Base-by-base conservation (phyloP, 2,113 vertebrate species). In the Mirounga angustirostris region DNA sequence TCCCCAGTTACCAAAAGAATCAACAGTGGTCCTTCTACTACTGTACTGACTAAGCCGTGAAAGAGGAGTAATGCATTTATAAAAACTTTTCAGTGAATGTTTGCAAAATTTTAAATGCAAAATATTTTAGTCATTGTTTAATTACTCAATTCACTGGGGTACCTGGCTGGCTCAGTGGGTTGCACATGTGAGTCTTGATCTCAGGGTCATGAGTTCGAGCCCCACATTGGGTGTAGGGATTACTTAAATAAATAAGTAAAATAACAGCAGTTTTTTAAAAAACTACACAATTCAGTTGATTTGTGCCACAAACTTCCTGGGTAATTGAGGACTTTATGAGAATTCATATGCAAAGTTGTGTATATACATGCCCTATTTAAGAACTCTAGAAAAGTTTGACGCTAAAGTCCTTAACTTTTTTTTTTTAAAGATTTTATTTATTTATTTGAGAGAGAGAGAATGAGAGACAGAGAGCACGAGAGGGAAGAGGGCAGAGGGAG, bases 331-430 rank as follows among this genome's bases (percentile, higher is more conserved):
- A 63, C 21, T 67, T 93, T 65, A 82, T 82, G 40, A 83, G 11
- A 56, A 54, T 73, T 85, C 24, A 22, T 74, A 58, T 69, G 40
- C 63, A 95, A 82, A 95, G 52, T 43, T 80, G 14, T 56, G 22
- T 21, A 4, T 52, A 61, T 61, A 50, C 36, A 36, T 67, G 24
- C 1, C 78, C 71, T 94, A 61, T 91, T 86, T 52, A 92, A 93
- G 40, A 89, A 91, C 71, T 73, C 86, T 93, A 80, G 65, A 94
- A 93, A 91, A 56, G 28, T 94, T 95, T 95, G 69, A 28, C 59
- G 83, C 0, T 89, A 93, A 86, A 86, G 7, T 78, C 26, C 58
- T 93, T 95, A 46, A 61, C 67, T 94, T 96, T 36, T 36, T 36
- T 36, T 36, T 36, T 36, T 36, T 36, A 36, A 36, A 36, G 36